These are phyloP conservation scores for Bombus polaris DNA, from an alignment of 1,140 invertebrate species.

Conservation along the genomic window DNA sequence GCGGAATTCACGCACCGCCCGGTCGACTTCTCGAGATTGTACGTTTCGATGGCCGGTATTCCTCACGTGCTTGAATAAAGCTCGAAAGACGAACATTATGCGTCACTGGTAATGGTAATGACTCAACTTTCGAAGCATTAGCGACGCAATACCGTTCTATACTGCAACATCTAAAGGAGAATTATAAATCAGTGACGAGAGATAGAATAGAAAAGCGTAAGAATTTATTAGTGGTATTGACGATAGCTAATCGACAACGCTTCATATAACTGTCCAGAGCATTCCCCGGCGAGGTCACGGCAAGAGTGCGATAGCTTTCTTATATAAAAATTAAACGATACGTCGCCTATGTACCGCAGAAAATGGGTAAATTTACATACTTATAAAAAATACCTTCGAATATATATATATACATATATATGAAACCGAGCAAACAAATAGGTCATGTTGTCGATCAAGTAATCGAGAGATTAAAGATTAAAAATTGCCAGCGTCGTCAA, in stretches of 20 bases:
- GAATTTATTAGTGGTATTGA: slow-evolving; percentile 48
- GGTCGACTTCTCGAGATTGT: neutral
- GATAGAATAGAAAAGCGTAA: slow-evolving; percentile 16
- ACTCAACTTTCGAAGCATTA: slow-evolving; percentile 14
- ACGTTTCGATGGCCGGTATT: slow-evolving; percentile 1
- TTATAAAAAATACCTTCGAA: neutral
- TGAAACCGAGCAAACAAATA: neutral
- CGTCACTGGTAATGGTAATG: slow-evolving; percentile 5
- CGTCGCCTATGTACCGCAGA: neutral
- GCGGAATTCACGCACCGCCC: slow-evolving; percentile 11
- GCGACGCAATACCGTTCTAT: neutral
- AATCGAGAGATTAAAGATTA: neutral
- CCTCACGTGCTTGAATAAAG: slow-evolving; percentile 22
- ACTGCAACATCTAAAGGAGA: neutral
- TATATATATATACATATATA: no score
- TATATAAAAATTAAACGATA: slow-evolving; percentile 36
- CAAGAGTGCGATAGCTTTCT: slow-evolving; percentile 43
- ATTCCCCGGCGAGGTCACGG: slow-evolving; percentile 44
- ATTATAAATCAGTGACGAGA: slow-evolving; percentile 27
- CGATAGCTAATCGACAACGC: slow-evolving; percentile 31
- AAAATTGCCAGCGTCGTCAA: neutral
- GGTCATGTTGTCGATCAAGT: neutral
- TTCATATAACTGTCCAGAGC: slow-evolving; percentile 41
- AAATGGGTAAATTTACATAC: neutral
- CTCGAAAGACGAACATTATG: slow-evolving; percentile 16